These are phyloP conservation scores for Montipora capitata DNA, from an alignment of 92 coral and sea anemone species.

Conservation along the genomic window DNA sequence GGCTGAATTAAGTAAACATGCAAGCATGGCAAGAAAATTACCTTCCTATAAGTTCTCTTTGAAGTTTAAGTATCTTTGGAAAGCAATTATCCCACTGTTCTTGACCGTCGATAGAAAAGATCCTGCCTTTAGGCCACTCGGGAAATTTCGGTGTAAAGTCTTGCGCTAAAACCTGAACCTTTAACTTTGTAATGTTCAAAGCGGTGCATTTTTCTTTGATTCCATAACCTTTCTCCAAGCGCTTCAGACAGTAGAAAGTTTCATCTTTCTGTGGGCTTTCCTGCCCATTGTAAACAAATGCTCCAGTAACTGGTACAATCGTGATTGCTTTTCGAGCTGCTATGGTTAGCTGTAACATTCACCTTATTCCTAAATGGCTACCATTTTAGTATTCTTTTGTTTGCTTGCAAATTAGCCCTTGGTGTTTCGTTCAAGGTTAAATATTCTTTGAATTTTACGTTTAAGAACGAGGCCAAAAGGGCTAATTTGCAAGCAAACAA, in stretches of 20 bases:
- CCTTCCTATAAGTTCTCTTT: conserved; percentile 15
- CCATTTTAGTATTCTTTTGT: too few relatives aligned
- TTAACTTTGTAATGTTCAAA: conserved; percentile 65
- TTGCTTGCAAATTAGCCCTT: too few relatives aligned
- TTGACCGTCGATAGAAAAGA: too few relatives aligned
- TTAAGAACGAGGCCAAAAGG: too few relatives aligned
- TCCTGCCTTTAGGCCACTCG: too few relatives aligned
- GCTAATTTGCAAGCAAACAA: too few relatives aligned
- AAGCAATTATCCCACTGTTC: too few relatives aligned
- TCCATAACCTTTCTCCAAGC: conserved; percentile 56
- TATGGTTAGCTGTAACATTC: conserved; percentile 5
- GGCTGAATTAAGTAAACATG: background rate
- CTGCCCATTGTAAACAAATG: conserved; percentile 65
- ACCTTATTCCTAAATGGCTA: too few relatives aligned
- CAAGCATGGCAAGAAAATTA: too few relatives aligned
- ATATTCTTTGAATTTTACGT: too few relatives aligned
- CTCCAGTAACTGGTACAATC: conserved; percentile 68
- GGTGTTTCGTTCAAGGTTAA: too few relatives aligned
- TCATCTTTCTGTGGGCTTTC: conserved; percentile 73
- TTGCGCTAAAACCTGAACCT: conserved; percentile 61
- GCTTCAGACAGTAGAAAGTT: conserved; percentile 50
- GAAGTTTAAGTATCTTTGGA: conserved; percentile 59
- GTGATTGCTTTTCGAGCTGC: conserved; percentile 53
- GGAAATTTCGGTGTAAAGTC: conserved; percentile 68
- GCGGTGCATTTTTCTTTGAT: too few relatives aligned